Percentiles rank a stretch among this genome's conserved stretches.
phyloP scores from a whole-genome alignment of 2,888 invertebrate genomes.

The Pasiphila rectangulata region DNA sequence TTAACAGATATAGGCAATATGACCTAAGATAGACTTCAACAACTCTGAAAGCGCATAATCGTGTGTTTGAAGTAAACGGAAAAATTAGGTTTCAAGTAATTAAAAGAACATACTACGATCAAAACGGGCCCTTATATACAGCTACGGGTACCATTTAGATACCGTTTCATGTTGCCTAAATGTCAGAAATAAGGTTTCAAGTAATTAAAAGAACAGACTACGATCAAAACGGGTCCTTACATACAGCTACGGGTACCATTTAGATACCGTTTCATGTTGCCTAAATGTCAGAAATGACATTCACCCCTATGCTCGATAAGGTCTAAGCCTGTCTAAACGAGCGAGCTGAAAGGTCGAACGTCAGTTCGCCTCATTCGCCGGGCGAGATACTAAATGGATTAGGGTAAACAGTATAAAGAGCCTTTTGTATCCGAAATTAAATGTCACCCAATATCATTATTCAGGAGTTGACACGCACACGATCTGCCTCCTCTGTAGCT shows the following conservation, averaged over 20 bases:
- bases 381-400: slow-evolving; percentile 58
- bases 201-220: too few species aligned
- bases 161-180: slow-evolving; percentile 14
- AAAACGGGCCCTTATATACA: background rate
- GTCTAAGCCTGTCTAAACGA: slow-evolving; percentile 27
- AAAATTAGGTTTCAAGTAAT: background rate
- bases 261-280: slow-evolving; percentile 8
- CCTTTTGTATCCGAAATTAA: slow-evolving; percentile 79
- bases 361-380: slow-evolving; percentile 40
- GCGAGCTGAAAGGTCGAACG: slow-evolving; percentile 54
- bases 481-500: slow-evolving; percentile 49
- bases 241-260: background rate
- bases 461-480: slow-evolving; percentile 69
- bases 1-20: too few species aligned
- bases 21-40: too few species aligned
- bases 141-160: background rate
- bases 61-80: too few species aligned
- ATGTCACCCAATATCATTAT: slow-evolving; percentile 77
- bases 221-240: background rate
- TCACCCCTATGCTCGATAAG: slow-evolving; percentile 21
- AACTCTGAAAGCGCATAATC: too few species aligned
- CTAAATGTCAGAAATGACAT: slow-evolving; percentile 19
- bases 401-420: slow-evolving; percentile 78
- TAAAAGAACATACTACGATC: background rate
- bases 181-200: background rate